Base-by-base conservation (phyloP, 1,140 invertebrate genomes). In the Tetragnatha versicolor region DNA sequence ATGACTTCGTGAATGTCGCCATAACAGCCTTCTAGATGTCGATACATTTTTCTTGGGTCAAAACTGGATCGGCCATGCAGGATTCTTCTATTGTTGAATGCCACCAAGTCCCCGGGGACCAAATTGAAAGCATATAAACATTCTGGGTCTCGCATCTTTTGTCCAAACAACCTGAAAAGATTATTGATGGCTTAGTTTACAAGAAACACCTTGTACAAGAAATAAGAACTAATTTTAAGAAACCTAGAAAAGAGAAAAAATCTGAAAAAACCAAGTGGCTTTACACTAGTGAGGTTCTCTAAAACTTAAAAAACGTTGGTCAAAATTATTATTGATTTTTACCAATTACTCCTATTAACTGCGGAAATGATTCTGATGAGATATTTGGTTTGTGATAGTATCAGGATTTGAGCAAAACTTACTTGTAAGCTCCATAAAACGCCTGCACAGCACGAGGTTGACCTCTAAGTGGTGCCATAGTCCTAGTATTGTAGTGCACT, bases 391-490 rank as follows among this genome's bases (percentile, higher is more conserved):
- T 47, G 20, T 47, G 12, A 47, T 17, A 47, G 20, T 1, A 47
- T 20, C 1, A 47, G 20, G 20, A 20, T 20, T 1, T 47, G 20
- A 17, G 3, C 42, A 47, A 47, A 45, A 45, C 75, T 80, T 68
- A 85, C 85, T 83, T 83, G 53, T 86, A 86, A 29, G 85, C 84
- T 76, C 85, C 85, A 81, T 86, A 86, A 79, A 86, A 86, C 4
- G 85, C 83, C 27, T 84, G 81, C 12, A 86, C 83, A 9, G 85
- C 75, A 81, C 86, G 84, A 14, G 81, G 81, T 17, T 85, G 85
- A 9, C 82, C 82, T 80, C 85, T 84, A 12, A 86, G 78, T 9
- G 85, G 84, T 31, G 85, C 83, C 84, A 85, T 85, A 1, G 85
- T 86, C 14, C 85, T 80, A 29, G 85, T 86, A 72, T 86, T 86